Evolutionary conservation across 2,888 invertebrate species (phyloP), one percentile per base, ranked within the genome.

Genomic region (Morinoia aosen): DNA sequence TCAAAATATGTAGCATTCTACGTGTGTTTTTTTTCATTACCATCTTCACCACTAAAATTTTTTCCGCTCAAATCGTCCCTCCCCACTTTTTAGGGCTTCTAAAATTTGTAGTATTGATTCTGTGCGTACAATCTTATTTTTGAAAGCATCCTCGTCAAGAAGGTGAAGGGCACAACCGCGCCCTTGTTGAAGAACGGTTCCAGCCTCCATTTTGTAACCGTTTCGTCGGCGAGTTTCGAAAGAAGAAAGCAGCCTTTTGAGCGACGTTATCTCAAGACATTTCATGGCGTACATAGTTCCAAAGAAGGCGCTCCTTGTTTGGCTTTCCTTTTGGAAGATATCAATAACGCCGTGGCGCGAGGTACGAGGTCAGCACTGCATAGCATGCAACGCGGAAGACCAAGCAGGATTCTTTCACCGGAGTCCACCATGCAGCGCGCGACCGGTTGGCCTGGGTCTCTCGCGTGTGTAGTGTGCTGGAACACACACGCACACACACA

Each of bases 361-460:
- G 16, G 61, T 61, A 61, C 61, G 48, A 33, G 90, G 90, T 90
- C 40, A 90, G 90, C 39, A 10, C 90, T 90, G 90, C 90, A 90
- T 90, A 90, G 90, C 90, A 48, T 90, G 90, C 90, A 90, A 90
- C 90, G 90, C 90, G 90, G 90, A 90, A 90, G 90, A 76, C 76
- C 90, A 90, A 33, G 90, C 76, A 76, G 90, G 90, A 90, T 40
- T 90, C 90, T 90, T 90, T 90, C 90, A 40, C 90, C 90, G 40
- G 90, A 90, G 90, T 12, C 90, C 12, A 90, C 90, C 90, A 48
- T 40, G 40, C 90, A 90, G 12, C 90, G 8, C 14, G 40, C 90
- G 48, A 90, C 90, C 40, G 90, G 90, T 90, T 90, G 39, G 90
- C 19, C 48, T 40, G 90, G 40, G 39, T 90, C 40, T 88, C n/a